Conservation (phyloP, 2,888 invertebrate species). For the Scrobipalpa costella region DNA sequence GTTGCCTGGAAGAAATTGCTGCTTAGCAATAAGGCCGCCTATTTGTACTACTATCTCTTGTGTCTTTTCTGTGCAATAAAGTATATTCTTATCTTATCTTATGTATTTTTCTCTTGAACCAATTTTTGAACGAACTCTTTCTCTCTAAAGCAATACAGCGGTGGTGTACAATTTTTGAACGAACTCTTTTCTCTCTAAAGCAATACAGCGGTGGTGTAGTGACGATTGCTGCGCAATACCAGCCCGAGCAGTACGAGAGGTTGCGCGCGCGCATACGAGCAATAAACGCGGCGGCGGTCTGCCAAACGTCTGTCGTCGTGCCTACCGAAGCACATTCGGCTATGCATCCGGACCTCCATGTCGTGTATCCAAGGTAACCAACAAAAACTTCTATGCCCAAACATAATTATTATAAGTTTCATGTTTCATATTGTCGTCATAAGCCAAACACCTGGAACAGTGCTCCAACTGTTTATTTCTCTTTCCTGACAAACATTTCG, state of each 20-base stretch:
- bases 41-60: no score
- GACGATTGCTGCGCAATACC: constrained; percentile 76
- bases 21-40: no score
- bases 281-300: constrained; percentile 69
- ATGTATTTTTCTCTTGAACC: no score
- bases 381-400: no score
- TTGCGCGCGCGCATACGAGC: constrained; percentile 76
- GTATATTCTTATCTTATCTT: no score
- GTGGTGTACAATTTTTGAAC: constrained; percentile 45
- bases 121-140: neutral
- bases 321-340: constrained; percentile 51
- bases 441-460: no score
- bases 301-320: constrained; percentile 66
- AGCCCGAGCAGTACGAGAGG: constrained; percentile 75
- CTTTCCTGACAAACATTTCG: no score
- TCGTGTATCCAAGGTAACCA: constrained; percentile 71
- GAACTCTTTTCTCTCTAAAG: constrained; percentile 31
- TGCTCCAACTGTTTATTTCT: no score
- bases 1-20: no score
- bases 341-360: constrained; percentile 62
- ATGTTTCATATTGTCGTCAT: no score
- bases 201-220: constrained; percentile 75
- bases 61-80: no score
- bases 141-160: constrained; percentile 62
- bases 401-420: no score